Percentiles rank a stretch among this genome's conserved stretches.
Conservation (phyloP, 2,888 invertebrate genomes). For the Caenorhabditis virilis region DNA sequence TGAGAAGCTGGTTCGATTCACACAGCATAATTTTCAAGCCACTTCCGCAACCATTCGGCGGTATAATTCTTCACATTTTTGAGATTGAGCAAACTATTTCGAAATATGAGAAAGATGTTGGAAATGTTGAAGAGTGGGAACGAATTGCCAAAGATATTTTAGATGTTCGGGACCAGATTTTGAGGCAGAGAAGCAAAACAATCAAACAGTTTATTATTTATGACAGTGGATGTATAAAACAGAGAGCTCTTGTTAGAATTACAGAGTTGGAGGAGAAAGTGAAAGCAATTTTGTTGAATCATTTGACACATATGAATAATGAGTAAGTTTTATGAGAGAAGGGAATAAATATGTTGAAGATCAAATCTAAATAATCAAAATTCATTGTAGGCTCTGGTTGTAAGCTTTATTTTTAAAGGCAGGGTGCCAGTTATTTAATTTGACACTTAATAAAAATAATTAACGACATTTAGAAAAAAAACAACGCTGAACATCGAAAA, state of each 20-base stretch:
- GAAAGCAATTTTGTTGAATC: slow-evolving; percentile 21
- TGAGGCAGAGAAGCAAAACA: slow-evolving; percentile 10
- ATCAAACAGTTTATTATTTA: slow-evolving; percentile 30
- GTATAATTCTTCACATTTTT: slow-evolving; percentile 8
- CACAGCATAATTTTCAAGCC: slow-evolving; percentile 27
- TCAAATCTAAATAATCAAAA: too few species aligned
- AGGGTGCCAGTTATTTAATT: too few species aligned
- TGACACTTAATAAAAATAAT: too few species aligned
- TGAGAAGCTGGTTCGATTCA: slow-evolving; percentile 36
- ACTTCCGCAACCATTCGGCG: slow-evolving; percentile 26
- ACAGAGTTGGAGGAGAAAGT: slow-evolving; percentile 18
- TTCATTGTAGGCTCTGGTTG: too few species aligned
- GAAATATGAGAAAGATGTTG: slow-evolving; percentile 4
- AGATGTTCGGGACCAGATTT: slow-evolving; percentile 17
- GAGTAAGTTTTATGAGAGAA: slow-evolving; percentile 16
- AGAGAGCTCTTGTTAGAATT: slow-evolving; percentile 17
- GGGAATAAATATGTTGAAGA: too few species aligned
- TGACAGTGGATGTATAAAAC: slow-evolving; percentile 33
- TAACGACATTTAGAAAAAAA: too few species aligned
- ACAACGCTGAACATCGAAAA: too few species aligned
- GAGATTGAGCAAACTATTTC: slow-evolving; percentile 14
- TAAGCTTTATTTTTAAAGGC: too few species aligned
- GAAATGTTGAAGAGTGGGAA: slow-evolving; percentile 24
- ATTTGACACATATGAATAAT: slow-evolving; percentile 28
- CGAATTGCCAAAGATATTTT: slow-evolving; percentile 13